These are phyloP conservation scores for Cryptocephalus moraei DNA, from an alignment of 2,888 invertebrate species.

Conservation along the genomic window DNA sequence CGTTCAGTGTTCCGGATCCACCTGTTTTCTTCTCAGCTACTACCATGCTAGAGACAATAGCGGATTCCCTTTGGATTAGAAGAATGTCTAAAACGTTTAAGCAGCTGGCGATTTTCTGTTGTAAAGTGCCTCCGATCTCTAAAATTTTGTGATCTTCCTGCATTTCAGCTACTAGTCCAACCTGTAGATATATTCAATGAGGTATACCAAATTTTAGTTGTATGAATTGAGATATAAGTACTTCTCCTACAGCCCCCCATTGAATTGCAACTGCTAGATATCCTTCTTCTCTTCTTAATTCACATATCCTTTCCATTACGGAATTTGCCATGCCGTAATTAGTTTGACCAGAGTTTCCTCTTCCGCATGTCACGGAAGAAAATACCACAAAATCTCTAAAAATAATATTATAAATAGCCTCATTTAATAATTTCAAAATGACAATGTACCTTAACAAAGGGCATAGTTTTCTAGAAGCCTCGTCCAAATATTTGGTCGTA, in stretches of 20 bases:
- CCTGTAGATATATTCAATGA: slow-evolving; percentile 23
- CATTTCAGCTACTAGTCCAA: slow-evolving; percentile 58
- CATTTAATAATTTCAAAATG: background rate
- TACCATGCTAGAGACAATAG: slow-evolving; percentile 74
- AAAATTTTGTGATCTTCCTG: slow-evolving; percentile 34
- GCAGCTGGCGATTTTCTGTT: slow-evolving; percentile 56
- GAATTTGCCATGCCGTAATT: slow-evolving; percentile 89
- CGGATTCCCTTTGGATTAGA: slow-evolving; percentile 46
- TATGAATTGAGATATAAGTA: slow-evolving; percentile 36
- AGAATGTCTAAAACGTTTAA: slow-evolving; percentile 55
- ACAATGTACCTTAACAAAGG: slow-evolving; percentile 19
- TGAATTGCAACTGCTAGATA: slow-evolving; percentile 76
- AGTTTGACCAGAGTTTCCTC: slow-evolving; percentile 85
- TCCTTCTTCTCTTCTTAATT: slow-evolving; percentile 56
- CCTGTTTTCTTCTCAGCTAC: slow-evolving; percentile 71
- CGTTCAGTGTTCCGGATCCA: slow-evolving; percentile 49
- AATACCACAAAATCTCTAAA: slow-evolving; percentile 74
- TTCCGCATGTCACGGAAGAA: slow-evolving; percentile 84
- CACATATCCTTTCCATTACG: slow-evolving; percentile 81
- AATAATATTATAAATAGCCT: background rate
- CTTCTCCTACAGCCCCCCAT: slow-evolving; percentile 91
- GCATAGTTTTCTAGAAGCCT: slow-evolving; percentile 26
- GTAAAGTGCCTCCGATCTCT: slow-evolving; percentile 51
- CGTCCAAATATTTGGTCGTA: slow-evolving; percentile 72
- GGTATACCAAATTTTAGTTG: background rate